A percentile compares a stretch with the other conserved stretches of the same genome.
Conservation (phyloP, 2,888 invertebrate species). For the Drosophila barbarae region DNA sequence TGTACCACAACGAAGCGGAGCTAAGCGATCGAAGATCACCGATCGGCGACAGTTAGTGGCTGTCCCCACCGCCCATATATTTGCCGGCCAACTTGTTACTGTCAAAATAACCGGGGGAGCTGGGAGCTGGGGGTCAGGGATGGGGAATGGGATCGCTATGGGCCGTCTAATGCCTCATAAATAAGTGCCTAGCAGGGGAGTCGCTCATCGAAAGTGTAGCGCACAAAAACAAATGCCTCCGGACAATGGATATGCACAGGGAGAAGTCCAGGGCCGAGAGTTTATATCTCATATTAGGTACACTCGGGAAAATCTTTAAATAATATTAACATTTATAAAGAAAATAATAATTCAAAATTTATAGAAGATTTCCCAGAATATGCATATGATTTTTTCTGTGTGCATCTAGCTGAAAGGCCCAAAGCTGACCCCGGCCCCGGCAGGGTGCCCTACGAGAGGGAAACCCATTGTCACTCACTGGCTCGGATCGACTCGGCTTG, state of each 20-base stretch:
- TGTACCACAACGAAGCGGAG: slow-evolving; percentile 60
- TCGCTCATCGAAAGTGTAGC: slow-evolving; percentile 69
- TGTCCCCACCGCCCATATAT: slow-evolving; percentile 56
- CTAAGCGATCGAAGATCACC: slow-evolving; percentile 19
- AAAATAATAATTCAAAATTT: background rate
- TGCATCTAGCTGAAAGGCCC: background rate
- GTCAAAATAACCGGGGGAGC: slow-evolving; percentile 71
- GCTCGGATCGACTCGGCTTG: slow-evolving; percentile 40
- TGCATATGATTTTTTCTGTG: accelerated
- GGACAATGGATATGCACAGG: slow-evolving; percentile 50
- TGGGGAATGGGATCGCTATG: slow-evolving; percentile 38
- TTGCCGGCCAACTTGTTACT: slow-evolving; percentile 69
- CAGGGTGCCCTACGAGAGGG: slow-evolving; percentile 49
- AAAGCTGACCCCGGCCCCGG: slow-evolving; percentile 37
- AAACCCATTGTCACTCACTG: slow-evolving; percentile 61
- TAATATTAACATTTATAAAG: too few species aligned
- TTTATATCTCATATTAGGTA: background rate
- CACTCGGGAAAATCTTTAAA: background rate
- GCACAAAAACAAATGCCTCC: slow-evolving; percentile 67
- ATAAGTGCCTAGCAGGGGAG: slow-evolving; percentile 54
- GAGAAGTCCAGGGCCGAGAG: slow-evolving; percentile 39
- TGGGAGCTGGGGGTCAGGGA: slow-evolving; percentile 2
- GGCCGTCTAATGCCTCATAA: slow-evolving; percentile 71
- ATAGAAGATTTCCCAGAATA: background rate
- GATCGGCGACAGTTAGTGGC: slow-evolving; percentile 53